These are phyloP conservation scores for Epinotia nisella DNA, from an alignment of 2,888 invertebrate genomes.

Conservation along the genomic window DNA sequence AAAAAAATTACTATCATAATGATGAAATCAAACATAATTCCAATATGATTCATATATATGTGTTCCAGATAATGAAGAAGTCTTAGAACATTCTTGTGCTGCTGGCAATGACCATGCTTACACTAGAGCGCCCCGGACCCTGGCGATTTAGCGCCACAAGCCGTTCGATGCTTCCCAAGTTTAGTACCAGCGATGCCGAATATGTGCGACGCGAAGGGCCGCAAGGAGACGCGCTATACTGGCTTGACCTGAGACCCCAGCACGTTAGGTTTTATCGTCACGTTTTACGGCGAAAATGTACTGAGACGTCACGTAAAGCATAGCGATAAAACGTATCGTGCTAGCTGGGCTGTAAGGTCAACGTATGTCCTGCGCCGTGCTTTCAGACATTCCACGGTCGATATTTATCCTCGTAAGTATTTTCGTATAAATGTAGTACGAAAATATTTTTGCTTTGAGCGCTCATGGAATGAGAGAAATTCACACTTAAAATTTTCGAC, in stretches of 20 bases:
- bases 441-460: no score
- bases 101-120: background rate
- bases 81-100: background rate
- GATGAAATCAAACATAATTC: no score
- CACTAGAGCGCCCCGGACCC: background rate
- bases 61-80: background rate
- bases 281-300: no score
- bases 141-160: background rate
- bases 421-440: no score
- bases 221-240: background rate
- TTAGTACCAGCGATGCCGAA: conserved; percentile 7
- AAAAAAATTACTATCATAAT: no score
- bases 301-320: no score
- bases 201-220: background rate
- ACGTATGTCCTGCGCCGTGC: background rate
- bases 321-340: no score
- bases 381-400: background rate
- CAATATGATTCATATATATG: background rate
- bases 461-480: no score
- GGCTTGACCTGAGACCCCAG: background rate
- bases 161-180: background rate
- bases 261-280: no score
- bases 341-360: no score
- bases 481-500: no score
- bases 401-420: background rate